phyloP scores from a whole-genome alignment of 2,113 vertebrate genomes.

The Gobius niger region DNA sequence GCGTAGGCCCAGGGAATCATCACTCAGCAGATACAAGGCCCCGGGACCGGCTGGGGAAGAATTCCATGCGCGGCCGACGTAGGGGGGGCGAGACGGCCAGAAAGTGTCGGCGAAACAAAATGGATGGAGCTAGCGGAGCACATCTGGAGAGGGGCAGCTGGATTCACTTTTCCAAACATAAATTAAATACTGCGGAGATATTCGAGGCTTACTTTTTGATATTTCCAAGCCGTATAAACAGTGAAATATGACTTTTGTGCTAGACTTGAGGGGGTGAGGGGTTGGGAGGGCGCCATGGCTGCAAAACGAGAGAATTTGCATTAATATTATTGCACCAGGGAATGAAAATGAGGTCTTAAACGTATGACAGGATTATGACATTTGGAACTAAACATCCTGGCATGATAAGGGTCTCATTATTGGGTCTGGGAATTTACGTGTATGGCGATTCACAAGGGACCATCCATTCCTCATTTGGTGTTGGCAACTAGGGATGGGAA shows the following conservation, averaged over 20 bases:
- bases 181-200: constrained; percentile 24
- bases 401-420: no score
- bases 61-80: constrained; percentile 18
- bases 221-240: constrained; percentile 8
- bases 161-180: constrained; percentile 21
- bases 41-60: constrained; percentile 45
- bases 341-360: no score
- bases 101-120: constrained; percentile 38
- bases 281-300: constrained; percentile 21
- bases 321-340: no score
- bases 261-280: constrained; percentile 11
- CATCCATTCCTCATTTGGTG: no score
- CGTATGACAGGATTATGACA: no score
- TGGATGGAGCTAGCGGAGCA: constrained; percentile 24
- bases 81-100: constrained; percentile 12
- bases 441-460: no score
- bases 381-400: no score
- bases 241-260: constrained; percentile 7
- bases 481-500: no score
- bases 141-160: constrained; percentile 50
- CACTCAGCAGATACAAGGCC: constrained; percentile 50
- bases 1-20: constrained; percentile 48
- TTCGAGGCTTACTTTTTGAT: constrained; percentile 21
- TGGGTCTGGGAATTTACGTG: no score
- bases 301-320: constrained; percentile 20